A percentile compares a stretch with the other conserved stretches of the same genome.
phyloP scores from a whole-genome alignment of 2,888 invertebrate genomes.

The Diaprepes abbreviatus region DNA sequence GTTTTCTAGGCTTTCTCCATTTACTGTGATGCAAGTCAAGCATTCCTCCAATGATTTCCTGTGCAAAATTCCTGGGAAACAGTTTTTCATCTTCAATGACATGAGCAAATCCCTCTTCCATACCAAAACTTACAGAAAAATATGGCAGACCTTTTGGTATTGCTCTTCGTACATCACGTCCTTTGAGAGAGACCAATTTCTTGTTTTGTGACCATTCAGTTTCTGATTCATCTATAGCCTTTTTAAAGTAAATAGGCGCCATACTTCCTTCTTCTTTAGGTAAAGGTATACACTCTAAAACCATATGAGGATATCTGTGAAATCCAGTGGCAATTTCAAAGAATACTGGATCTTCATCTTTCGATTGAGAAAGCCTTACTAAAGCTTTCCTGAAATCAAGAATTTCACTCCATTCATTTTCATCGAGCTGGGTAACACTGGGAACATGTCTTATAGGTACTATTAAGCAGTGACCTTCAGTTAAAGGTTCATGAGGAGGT shows the following conservation, averaged over 20 bases:
- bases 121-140: slow-evolving; percentile 94
- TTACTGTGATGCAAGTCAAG: slow-evolving; percentile 86
- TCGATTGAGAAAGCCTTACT: slow-evolving; percentile 80
- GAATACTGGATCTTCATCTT: slow-evolving; percentile 87
- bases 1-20: slow-evolving; percentile 88
- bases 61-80: slow-evolving; percentile 92
- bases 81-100: slow-evolving; percentile 93
- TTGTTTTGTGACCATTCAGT: slow-evolving; percentile 96
- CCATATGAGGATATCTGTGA: slow-evolving; percentile 82
- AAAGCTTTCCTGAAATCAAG: slow-evolving; percentile 84
- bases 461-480: slow-evolving; percentile 88
- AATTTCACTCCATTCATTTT: slow-evolving; percentile 94
- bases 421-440: slow-evolving; percentile 88
- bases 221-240: slow-evolving; percentile 96
- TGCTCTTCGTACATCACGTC: slow-evolving; percentile 81
- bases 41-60: slow-evolving; percentile 97
- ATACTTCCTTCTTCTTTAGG: slow-evolving; percentile 86
- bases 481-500: slow-evolving; percentile 85
- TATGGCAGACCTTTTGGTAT: slow-evolving; percentile 96
- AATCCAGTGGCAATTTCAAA: slow-evolving; percentile 88
- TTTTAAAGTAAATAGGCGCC: slow-evolving; percentile 97
- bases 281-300: slow-evolving; percentile 90
- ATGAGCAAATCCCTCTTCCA: slow-evolving; percentile 94
- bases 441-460: slow-evolving; percentile 85
- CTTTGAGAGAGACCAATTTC: slow-evolving; percentile 81